A percentile compares a stretch with the other conserved stretches of the same genome.
phyloP scores from a whole-genome alignment of 2,888 invertebrate species.

The Zele albiditarsus region DNA sequence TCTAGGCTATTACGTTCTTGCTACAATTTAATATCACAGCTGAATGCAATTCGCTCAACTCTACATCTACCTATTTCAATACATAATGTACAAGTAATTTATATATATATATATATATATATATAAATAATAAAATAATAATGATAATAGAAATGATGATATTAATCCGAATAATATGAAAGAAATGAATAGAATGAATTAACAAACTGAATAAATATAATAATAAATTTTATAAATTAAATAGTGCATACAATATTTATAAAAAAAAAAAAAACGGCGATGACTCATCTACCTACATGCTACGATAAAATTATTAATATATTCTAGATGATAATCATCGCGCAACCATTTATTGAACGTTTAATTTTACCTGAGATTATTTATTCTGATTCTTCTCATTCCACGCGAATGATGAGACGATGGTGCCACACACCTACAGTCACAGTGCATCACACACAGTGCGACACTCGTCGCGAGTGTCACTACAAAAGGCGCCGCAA shows the following conservation, averaged over 20 bases:
- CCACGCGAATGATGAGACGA: slow-evolving; percentile 77
- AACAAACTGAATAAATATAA: not conserved
- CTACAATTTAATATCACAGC: slow-evolving; percentile 28
- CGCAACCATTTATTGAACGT: not conserved
- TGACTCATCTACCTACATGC: too few species aligned
- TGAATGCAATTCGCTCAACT: not conserved
- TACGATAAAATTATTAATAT: not conserved
- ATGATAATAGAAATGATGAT: not conserved
- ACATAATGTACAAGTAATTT: not conserved
- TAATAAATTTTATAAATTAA: too few species aligned
- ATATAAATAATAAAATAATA: too few species aligned
- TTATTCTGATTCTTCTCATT: slow-evolving; percentile 73
- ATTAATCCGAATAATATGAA: not conserved
- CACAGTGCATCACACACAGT: slow-evolving; percentile 90
- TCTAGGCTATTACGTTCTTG: not conserved
- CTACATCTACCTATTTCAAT: not conserved
- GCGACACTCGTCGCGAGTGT: slow-evolving; percentile 89
- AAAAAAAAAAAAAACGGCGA: too few species aligned
- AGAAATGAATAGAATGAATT: not conserved
- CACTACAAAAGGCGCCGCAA: slow-evolving; percentile 88
- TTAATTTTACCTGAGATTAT: slow-evolving; percentile 75
- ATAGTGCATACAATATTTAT: too few species aligned
- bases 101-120: too few species aligned
- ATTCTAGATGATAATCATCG: not conserved
- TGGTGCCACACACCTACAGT: slow-evolving; percentile 82